Base-by-base conservation (phyloP, 2,113 vertebrate genomes). In the Takifugu bimaculatus region DNA sequence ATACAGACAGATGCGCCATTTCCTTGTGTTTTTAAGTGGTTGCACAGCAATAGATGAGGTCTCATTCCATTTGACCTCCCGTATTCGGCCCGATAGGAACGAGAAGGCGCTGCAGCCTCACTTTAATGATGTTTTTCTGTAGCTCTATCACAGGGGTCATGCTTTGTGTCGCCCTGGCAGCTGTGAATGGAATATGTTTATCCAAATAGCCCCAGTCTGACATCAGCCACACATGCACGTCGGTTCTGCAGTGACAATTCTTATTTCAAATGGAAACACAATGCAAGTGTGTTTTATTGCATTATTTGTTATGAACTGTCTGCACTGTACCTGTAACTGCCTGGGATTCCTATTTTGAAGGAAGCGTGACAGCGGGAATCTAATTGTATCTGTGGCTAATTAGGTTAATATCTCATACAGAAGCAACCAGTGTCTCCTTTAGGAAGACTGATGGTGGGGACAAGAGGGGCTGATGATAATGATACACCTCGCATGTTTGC, bases 351-450 rank as follows among this genome's bases (percentile, higher is more conserved):
- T 0, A 55, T 27, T 61, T 50, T 49, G 32, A 29, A 35, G 60
- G 65, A 35, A 70, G 57, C n/a, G 2, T 27, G 11, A 51, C 15
- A 43, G 6, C 45, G 13, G 60, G 9, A 68, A 78, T 80, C n/a
- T 27, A 63, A 79, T 82, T 77, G 74, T 13, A 53, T 48, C 52
- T 52, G 12, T 15, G 60, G 44, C n/a, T 65, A 63, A 79, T 73
- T 29, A 35, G 62, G 27, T 70, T 70, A 68, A 43, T 75, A 57
- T 58, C 50, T 73, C 20, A 15, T 54, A 28, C 53, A 50, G 26
- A 68, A 20, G 51, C 43, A 63, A 74, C 39, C 51, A 51, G 13
- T 52, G 56, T 72, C 2, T 61, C 67, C 63, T 72, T 39, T 26
- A 66, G 65, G 62, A 77, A 74, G 49, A 63, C 28, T 54, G 55